These are phyloP conservation scores for Matsumurasca onukii DNA, from an alignment of 1,140 invertebrate species.

Conservation along the genomic window DNA sequence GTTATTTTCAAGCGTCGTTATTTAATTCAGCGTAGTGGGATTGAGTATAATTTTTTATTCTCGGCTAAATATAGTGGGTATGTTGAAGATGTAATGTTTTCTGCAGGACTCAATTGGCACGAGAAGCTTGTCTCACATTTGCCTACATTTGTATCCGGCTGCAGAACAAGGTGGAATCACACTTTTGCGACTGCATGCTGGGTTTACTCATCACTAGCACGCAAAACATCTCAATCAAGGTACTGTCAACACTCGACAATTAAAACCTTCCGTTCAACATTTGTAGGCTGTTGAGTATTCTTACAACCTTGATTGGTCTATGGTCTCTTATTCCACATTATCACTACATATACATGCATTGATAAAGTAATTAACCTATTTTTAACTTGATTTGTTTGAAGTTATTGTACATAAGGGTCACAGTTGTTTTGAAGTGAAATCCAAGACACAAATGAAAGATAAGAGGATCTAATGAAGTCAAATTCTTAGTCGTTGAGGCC, in stretches of 20 bases:
- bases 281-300: too few relatives aligned
- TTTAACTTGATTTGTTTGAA: constrained; percentile 9
- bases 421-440: constrained; percentile 20
- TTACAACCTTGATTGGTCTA: too few relatives aligned
- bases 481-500: too few relatives aligned
- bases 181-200: too few relatives aligned
- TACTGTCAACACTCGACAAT: too few relatives aligned
- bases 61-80: not conserved
- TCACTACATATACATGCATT: too few relatives aligned
- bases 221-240: too few relatives aligned
- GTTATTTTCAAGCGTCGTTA: too few relatives aligned
- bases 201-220: too few relatives aligned
- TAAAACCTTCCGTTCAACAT: too few relatives aligned
- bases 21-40: too few relatives aligned
- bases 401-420: constrained; percentile 23
- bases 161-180: constrained; percentile 77
- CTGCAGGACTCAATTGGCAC: constrained; percentile 72
- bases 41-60: not conserved
- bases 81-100: not conserved
- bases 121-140: constrained; percentile 93
- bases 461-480: constrained; percentile 7
- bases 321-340: too few relatives aligned
- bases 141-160: constrained; percentile 86
- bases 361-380: constrained; percentile 19
- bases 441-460: not conserved